phyloP scores from a whole-genome alignment of 2,113 vertebrate genomes.

The Falco punctatus region DNA sequence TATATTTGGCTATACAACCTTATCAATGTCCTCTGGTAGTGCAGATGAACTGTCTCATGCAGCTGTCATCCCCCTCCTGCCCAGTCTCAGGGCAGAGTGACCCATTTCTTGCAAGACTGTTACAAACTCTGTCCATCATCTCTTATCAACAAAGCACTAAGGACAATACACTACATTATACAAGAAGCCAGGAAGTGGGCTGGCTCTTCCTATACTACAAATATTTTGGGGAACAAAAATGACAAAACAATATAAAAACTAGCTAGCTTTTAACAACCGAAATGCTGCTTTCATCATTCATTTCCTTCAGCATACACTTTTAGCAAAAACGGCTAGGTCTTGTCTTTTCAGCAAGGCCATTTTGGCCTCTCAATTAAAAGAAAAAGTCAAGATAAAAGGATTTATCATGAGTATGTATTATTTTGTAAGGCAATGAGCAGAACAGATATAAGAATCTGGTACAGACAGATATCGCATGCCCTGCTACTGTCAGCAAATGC shows the following conservation, averaged over 20 bases:
- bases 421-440: not conserved
- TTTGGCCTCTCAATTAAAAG: not conserved
- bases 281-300: not conserved
- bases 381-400: not conserved
- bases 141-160: not conserved
- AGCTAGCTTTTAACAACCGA: not conserved
- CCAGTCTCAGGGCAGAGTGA: not conserved
- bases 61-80: not conserved
- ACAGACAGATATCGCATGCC: not conserved
- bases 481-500: not conserved
- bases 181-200: not conserved
- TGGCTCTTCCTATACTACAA: not conserved
- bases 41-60: not conserved
- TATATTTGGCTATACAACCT: not conserved
- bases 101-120: not conserved
- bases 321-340: not conserved
- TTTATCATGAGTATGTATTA: not conserved
- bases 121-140: not conserved
- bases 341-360: not conserved
- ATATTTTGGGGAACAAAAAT: not conserved
- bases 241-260: not conserved
- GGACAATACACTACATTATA: not conserved
- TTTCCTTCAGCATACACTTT: not conserved
- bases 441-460: not conserved
- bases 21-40: not conserved